These are phyloP conservation scores for Diploscapter pachys DNA, from an alignment of 1,140 invertebrate genomes.

Conservation along the genomic window DNA sequence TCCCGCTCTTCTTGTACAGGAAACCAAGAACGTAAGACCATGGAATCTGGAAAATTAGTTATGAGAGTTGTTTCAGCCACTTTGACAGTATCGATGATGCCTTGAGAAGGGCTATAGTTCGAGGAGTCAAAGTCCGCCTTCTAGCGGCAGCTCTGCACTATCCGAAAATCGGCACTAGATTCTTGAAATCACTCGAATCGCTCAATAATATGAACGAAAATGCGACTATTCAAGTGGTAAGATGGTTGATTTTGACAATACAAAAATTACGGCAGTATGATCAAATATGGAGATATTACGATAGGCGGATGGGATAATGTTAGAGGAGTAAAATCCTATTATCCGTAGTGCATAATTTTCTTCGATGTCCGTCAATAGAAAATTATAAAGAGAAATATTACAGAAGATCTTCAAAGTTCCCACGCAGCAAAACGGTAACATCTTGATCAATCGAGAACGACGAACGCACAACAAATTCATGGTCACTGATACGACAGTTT, in stretches of 20 bases:
- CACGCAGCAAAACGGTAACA: conserved; percentile 74
- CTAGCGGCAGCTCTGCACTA: conserved; percentile 86
- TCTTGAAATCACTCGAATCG: conserved; percentile 75
- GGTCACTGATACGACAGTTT: conserved; percentile 87
- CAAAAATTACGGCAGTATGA: neutral
- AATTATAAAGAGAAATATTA: too few species aligned
- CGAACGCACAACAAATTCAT: conserved; percentile 99
- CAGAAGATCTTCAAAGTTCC: conserved; percentile 64
- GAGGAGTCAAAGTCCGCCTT: conserved; percentile 73
- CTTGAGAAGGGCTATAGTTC: conserved; percentile 74
- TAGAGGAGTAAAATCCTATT: too few species aligned
- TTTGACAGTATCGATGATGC: conserved; percentile 91
- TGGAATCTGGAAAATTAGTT: neutral
- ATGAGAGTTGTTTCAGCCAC: conserved; percentile 65
- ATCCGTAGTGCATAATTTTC: too few species aligned
- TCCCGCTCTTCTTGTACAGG: conserved; percentile 74
- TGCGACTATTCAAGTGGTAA: conserved; percentile 46
- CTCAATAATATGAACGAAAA: conserved; percentile 64
- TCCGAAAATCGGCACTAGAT: conserved; percentile 74
- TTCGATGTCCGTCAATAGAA: too few species aligned
- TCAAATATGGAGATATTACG: too few species aligned
- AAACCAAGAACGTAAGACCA: conserved; percentile 43
- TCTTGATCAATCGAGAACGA: conserved; percentile 78
- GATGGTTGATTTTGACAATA: neutral
- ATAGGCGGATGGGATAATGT: too few species aligned